These are phyloP conservation scores for Perizoma flavofasciatum DNA, from an alignment of 2,888 invertebrate species.

Conservation along the genomic window DNA sequence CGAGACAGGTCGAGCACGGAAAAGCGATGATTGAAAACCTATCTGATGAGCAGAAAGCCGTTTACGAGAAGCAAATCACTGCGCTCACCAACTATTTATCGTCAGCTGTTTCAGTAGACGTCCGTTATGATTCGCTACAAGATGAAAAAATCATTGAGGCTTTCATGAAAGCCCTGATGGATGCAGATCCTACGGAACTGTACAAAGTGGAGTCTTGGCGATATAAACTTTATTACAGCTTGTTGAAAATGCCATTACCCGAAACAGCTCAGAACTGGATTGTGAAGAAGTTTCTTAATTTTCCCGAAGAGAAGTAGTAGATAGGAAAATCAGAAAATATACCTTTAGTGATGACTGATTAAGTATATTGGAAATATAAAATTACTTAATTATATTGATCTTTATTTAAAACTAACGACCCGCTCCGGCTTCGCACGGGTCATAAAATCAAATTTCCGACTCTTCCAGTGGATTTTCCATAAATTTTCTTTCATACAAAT, in stretches of 20 bases:
- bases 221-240: conserved; percentile 85
- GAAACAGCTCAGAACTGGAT: conserved; percentile 83
- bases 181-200: conserved; percentile 81
- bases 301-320: conserved; percentile 75
- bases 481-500: no score
- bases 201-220: conserved; percentile 89
- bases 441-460: no score
- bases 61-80: conserved; percentile 87
- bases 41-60: conserved; percentile 83
- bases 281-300: conserved; percentile 85
- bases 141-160: conserved; percentile 83
- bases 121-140: conserved; percentile 73
- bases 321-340: no score
- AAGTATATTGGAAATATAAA: no score
- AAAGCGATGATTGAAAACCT: conserved; percentile 86
- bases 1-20: conserved; percentile 84
- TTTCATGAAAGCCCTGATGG: conserved; percentile 86
- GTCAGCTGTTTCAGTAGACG: conserved; percentile 63
- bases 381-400: no score
- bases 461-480: no score
- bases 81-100: conserved; percentile 84
- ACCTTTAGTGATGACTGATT: no score
- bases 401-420: no score
- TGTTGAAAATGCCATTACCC: conserved; percentile 85
- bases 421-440: no score